A percentile compares a stretch with the other conserved stretches of the same genome.
phyloP scores from a whole-genome alignment of 2,888 invertebrate genomes.

The Cerastis leucographa region DNA sequence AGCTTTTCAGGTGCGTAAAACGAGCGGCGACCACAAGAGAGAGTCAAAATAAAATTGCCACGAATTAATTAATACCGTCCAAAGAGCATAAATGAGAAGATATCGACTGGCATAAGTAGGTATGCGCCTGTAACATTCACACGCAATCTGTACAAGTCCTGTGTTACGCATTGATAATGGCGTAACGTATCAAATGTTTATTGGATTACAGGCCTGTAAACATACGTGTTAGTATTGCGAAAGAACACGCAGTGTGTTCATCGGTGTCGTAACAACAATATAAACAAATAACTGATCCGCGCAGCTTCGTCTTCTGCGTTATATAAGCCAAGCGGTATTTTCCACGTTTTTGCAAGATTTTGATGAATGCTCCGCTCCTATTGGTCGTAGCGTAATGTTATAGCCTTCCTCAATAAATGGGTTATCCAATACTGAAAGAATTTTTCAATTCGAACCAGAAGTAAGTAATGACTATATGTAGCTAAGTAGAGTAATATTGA shows the following conservation, averaged over 20 bases:
- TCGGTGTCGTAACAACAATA: not conserved
- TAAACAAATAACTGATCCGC: no score
- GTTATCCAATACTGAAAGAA: no score
- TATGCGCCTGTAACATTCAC: slow-evolving; percentile 19
- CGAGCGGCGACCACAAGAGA: not conserved
- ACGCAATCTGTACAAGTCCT: slow-evolving; percentile 20
- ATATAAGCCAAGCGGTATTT: no score
- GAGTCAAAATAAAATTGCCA: slow-evolving; percentile 1
- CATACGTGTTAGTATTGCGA: not conserved
- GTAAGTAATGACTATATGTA: no score
- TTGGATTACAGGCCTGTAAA: slow-evolving; percentile 2
- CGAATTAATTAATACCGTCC: not conserved
- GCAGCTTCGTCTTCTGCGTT: no score
- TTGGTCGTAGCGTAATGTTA: no score
- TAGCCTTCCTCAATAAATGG: no score
- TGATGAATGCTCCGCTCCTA: no score
- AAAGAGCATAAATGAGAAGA: not conserved
- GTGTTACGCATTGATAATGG: slow-evolving; percentile 40
- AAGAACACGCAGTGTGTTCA: not conserved
- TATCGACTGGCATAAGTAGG: slow-evolving; percentile 3
- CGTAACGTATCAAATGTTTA: slow-evolving; percentile 44
- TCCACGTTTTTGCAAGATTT: no score
- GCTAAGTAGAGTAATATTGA: no score
- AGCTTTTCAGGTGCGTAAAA: not conserved
- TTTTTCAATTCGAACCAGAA: no score